Base-by-base conservation (phyloP, 2,888 invertebrate genomes). In the Salticus scenicus region DNA sequence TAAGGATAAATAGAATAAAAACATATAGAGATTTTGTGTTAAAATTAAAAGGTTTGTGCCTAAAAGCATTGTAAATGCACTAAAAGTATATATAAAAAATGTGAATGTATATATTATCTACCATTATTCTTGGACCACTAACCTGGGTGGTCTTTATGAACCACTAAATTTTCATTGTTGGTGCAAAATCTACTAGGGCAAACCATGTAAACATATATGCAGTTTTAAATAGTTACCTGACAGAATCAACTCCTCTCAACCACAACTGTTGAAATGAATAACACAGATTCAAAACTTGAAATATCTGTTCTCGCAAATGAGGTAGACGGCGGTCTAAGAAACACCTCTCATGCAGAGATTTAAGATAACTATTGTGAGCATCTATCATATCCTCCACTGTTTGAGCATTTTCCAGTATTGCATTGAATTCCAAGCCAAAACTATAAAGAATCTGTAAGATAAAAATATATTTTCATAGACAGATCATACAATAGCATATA, bases 321-420 rank as follows among this genome's bases (percentile, higher is more conserved):
- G 76, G 30, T 8, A 86, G 64, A 14, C 74, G 79, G 0, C 63
- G 33, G 41, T 80, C 75, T n/a, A 86, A 31, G 0, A 86, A 71
- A 28, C 86, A 86, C 1, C 76, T 33, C 31, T 79, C 75, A 20
- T 72, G 79, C 12, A 86, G 57, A 2, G 75, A 74, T 41, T 70
- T 73, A 4, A 86, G 31, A 63, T 86, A 80, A 10, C 10, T 28
- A 5, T 64, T 47, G 31, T 86, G 86, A 0, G 70, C 64, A 0
- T n/a, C 30, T 28, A 80, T 72, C 75, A 86, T 66, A 17, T 86
- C 86, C 24, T 86, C 86, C 10, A 86, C 66, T 0, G 72, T 80
- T 24, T 64, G 24, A 14, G 76, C 51, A 24, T 67, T 71, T 24
- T 80, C 71, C 24, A 86, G 31, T 4, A 24, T 42, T 33, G 57